Conservation (phyloP, 2,888 invertebrate genomes). For the Drosophila cracens region DNA sequence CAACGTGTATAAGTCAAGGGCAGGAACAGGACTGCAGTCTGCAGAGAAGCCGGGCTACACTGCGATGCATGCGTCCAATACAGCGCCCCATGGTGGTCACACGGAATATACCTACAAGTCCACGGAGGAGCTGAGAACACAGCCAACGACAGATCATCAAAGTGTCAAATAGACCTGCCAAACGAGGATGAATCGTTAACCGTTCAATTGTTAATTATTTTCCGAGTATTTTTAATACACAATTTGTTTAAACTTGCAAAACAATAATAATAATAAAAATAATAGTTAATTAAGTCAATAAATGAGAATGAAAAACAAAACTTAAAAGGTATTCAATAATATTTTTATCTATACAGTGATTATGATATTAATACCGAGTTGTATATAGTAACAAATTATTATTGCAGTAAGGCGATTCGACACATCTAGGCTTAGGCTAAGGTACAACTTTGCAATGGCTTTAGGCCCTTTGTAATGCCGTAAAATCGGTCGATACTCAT, state of each 20-base stretch:
- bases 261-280: conserved; percentile 56
- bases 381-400: background rate
- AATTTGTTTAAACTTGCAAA: conserved; percentile 58
- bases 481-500: background rate
- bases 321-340: background rate
- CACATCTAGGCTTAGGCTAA: background rate
- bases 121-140: conserved; percentile 44
- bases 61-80: conserved; percentile 68
- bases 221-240: conserved; percentile 61
- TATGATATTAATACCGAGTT: background rate
- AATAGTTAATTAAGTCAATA: conserved; percentile 13
- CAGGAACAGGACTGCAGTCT: conserved; percentile 39
- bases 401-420: background rate
- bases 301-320: background rate
- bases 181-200: conserved; percentile 25
- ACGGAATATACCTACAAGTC: conserved; percentile 64
- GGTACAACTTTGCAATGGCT: background rate
- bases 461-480: background rate
- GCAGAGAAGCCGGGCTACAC: conserved; percentile 69
- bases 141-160: conserved; percentile 38
- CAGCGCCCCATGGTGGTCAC: conserved; percentile 41
- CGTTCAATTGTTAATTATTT: conserved; percentile 56
- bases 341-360: background rate
- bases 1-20: conserved; percentile 72
- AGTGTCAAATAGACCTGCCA: conserved; percentile 42